These are phyloP conservation scores for Lampris megalopsis DNA, from an alignment of 2,113 vertebrate genomes.

Conservation along the genomic window DNA sequence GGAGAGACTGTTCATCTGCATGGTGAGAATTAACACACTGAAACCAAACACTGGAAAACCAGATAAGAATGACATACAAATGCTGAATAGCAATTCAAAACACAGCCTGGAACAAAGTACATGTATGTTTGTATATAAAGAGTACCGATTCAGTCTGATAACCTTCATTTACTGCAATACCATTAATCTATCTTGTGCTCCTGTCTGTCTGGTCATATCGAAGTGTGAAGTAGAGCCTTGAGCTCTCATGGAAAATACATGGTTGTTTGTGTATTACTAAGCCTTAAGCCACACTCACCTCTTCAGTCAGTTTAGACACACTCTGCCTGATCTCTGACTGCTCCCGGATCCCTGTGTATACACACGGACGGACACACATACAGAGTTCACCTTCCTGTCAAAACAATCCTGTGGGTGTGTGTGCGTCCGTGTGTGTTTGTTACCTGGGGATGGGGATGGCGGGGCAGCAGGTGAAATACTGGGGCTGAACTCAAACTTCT, in stretches of 20 bases:
- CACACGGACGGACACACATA: conserved; percentile 28
- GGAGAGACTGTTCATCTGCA: conserved; percentile 84
- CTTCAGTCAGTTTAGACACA: conserved; percentile 84
- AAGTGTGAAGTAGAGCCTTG: too few relatives aligned
- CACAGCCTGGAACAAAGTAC: too few relatives aligned
- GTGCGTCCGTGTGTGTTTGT: conserved; percentile 11
- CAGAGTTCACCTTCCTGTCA: background rate
- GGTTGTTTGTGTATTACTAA: background rate
- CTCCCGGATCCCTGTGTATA: conserved; percentile 73
- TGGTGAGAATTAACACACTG: conserved; percentile 1
- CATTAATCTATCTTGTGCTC: too few relatives aligned
- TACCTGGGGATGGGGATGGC: conserved; percentile 73
- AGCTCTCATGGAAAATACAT: too few relatives aligned
- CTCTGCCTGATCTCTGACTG: conserved; percentile 84
- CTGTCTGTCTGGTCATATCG: too few relatives aligned
- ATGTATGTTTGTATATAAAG: too few relatives aligned
- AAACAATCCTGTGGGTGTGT: background rate
- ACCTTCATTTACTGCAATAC: too few relatives aligned
- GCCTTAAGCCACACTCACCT: conserved; percentile 73
- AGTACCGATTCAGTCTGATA: too few relatives aligned
- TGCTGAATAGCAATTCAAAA: background rate
- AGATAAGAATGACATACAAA: conserved; percentile 1
- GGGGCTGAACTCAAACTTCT: conserved; percentile 84
- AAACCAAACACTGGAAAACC: background rate
- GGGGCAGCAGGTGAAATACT: conserved; percentile 64